Conservation (phyloP, 1,140 invertebrate species). For the Spodoptera litura region DNA sequence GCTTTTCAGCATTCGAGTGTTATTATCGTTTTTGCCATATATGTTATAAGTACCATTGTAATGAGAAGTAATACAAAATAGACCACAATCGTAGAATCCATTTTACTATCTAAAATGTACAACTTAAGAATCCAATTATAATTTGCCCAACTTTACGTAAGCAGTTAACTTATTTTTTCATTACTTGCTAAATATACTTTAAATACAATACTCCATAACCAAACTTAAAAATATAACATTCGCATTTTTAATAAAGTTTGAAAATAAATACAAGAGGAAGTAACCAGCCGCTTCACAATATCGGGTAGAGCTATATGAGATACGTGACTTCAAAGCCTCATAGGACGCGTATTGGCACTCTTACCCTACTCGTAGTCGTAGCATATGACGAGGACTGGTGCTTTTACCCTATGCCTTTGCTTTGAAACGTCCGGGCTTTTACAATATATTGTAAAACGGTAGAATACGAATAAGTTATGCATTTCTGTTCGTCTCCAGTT, state of each 20-base stretch:
- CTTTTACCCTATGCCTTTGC: conserved; percentile 17
- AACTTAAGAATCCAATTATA: no score
- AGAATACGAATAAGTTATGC: no score
- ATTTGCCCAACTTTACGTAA: no score
- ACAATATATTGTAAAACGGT: conserved; percentile 32
- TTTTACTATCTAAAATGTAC: no score
- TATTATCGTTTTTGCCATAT: neutral
- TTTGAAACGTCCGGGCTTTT: conserved; percentile 25
- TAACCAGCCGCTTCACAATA: conserved; percentile 33
- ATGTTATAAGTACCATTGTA: neutral
- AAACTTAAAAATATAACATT: neutral
- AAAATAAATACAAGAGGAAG: conserved; percentile 45
- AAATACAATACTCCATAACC: no score
- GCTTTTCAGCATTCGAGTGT: neutral
- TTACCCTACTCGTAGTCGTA: conserved; percentile 16
- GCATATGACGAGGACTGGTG: conserved; percentile 38
- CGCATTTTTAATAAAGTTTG: conserved; percentile 10
- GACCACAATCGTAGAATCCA: no score
- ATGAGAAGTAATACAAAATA: no score
- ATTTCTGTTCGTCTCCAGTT: no score
- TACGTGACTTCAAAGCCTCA: conserved; percentile 48
- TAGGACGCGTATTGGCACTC: conserved; percentile 32
- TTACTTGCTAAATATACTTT: no score
- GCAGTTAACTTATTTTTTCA: no score
- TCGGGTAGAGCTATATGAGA: conserved; percentile 43